Base-by-base conservation (phyloP, 2,797 vertebrate species). In the Parauchenoglanis punctatus region DNA sequence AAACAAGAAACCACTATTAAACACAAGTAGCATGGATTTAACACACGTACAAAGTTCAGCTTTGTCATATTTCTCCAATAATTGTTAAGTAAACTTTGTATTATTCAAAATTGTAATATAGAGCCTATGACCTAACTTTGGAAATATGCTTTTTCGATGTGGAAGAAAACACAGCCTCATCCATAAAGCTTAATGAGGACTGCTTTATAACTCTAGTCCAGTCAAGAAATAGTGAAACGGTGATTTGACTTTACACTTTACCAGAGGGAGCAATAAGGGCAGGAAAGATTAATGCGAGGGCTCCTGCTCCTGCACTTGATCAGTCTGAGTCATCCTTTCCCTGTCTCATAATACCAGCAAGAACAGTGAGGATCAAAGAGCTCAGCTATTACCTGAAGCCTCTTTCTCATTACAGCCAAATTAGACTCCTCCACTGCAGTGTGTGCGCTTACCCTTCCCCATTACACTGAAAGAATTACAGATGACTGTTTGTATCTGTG, bases 331-430 rank as follows among this genome's bases (percentile, higher is more conserved):
- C 82, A 61, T 44, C 35, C 58, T 46, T 68, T 85, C 52, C 59
- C 54, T 23, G 77, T 63, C 63, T 84, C 78, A 31, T 75, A 75
- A 85, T 52, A 87, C 40, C 84, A 80, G 77, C 44, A 65, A 52
- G 81, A 61, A 17, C 84, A 63, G 40, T 35, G 35, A 17, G 52
- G 54, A 85, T 86, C 87, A 77, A 75, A 54, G 63, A 59, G 58
- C 63, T 70, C 11, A 78, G 84, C 80, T 67, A 87, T 88, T 67
- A 87, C 72, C 59, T 88, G 85, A 83, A 68, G 85, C 91, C 88
- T 89, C 87, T 23, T 81, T 87, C 75, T 88, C 90, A 92, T 95
- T 90, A 94, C 87, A 90, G 54, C 75, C 89, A 89, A 92, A 94
- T 95, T 92, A 94, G 89, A 89, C 84, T 59, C 59, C 72, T 90